Conservation (phyloP, 2,797 vertebrate genomes). For the Neostethus bicornis region DNA sequence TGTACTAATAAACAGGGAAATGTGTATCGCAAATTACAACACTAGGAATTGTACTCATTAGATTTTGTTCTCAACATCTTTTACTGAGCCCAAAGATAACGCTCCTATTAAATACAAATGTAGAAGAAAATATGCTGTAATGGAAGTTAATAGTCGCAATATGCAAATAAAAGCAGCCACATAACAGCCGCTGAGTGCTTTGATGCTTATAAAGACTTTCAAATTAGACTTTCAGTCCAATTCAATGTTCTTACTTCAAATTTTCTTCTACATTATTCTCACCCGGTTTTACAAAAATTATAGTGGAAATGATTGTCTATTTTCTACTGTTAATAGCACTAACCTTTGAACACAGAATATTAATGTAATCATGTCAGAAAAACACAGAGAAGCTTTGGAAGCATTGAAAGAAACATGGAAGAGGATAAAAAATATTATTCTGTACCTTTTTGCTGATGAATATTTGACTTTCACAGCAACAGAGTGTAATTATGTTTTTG, state of each 20-base stretch:
- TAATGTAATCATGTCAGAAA: background rate
- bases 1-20: background rate
- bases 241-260: background rate
- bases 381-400: background rate
- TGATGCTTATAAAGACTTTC: no score
- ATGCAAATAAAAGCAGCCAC: no score
- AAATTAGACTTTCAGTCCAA: no score
- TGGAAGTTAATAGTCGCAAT: no score
- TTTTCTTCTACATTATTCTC: background rate
- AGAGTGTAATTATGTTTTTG: slow-evolving; percentile 59
- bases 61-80: no score
- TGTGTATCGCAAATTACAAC: background rate
- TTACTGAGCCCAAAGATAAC: no score
- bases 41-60: no score
- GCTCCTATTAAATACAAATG: no score
- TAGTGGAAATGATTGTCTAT: background rate
- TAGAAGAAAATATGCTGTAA: no score
- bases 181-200: background rate
- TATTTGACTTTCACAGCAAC: slow-evolving; percentile 54
- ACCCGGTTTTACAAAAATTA: background rate
- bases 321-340: background rate
- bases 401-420: background rate
- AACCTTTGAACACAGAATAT: slow-evolving; percentile 1
- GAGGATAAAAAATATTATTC: background rate
- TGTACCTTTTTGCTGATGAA: slow-evolving; percentile 17